Evolutionary conservation across 1,140 invertebrate species (phyloP).

Genomic region (Cydia splendana): DNA sequence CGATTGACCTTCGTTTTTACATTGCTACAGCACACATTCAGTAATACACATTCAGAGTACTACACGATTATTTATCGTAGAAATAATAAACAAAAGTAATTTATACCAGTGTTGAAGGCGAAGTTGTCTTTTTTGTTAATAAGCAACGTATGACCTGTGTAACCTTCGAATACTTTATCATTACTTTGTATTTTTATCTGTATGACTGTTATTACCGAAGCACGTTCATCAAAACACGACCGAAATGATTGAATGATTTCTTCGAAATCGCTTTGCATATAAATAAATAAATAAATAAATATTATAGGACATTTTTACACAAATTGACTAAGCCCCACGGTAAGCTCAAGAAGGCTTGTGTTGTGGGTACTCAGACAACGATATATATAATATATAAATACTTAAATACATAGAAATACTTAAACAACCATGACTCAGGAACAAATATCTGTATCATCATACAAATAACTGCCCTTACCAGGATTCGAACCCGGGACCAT

Average conservation of each 20-base stretch:
- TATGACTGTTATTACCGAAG: neutral
- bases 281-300: too few relatives aligned
- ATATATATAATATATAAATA: too few relatives aligned
- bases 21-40: neutral
- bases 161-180: neutral
- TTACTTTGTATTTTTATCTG: neutral
- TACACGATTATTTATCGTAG: neutral
- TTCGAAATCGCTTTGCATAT: neutral
- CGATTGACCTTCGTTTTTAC: constrained; percentile 7
- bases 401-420: too few relatives aligned
- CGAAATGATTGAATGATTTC: neutral
- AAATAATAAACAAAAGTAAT: neutral
- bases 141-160: neutral
- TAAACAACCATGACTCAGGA: too few relatives aligned
- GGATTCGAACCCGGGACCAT: too few relatives aligned
- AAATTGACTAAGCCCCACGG: too few relatives aligned
- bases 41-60: neutral
- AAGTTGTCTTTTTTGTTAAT: neutral
- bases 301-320: too few relatives aligned
- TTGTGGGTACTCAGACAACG: too few relatives aligned
- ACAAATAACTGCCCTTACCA: too few relatives aligned
- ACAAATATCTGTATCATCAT: too few relatives aligned
- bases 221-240: neutral
- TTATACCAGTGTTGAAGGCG: neutral
- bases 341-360: too few relatives aligned